Evolutionary conservation across 2,797 vertebrate genomes (phyloP).

Genomic region (Leptoclinus maculatus): DNA sequence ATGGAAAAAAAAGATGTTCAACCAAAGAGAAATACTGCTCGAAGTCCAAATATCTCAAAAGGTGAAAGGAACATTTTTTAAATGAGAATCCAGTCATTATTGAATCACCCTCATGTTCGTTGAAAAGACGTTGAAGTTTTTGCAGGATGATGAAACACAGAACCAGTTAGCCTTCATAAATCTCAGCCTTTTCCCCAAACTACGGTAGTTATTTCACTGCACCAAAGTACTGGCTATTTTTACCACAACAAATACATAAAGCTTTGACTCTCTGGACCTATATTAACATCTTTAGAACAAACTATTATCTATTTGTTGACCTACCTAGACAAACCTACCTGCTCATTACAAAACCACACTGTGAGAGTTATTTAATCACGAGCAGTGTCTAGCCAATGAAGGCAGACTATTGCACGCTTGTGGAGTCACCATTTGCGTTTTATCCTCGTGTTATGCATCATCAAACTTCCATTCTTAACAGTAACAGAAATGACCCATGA

Average conservation of each 20-base stretch:
- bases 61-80: constrained; percentile 7
- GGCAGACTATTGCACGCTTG: neutral
- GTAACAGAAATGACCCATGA: neutral
- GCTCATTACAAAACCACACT: neutral
- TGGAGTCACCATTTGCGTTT: constrained; percentile 1
- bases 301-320: neutral
- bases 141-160: constrained; percentile 40
- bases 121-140: constrained; percentile 29
- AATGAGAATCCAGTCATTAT: constrained; percentile 32
- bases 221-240: neutral
- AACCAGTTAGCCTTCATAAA: constrained; percentile 22
- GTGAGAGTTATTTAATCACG: constrained; percentile 19
- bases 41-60: constrained; percentile 28
- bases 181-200: neutral
- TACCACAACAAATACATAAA: neutral
- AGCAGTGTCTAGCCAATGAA: constrained; percentile 21
- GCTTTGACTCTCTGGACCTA: neutral
- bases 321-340: neutral
- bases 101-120: constrained; percentile 25
- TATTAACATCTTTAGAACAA: neutral
- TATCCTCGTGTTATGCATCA: constrained; percentile 6
- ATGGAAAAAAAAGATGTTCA: constrained; percentile 7
- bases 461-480: constrained; percentile 14
- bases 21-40: constrained; percentile 33
- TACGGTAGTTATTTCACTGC: neutral